Evolutionary conservation across 2,113 vertebrate genomes (phyloP).

Genomic region (Petaurus breviceps): DNA sequence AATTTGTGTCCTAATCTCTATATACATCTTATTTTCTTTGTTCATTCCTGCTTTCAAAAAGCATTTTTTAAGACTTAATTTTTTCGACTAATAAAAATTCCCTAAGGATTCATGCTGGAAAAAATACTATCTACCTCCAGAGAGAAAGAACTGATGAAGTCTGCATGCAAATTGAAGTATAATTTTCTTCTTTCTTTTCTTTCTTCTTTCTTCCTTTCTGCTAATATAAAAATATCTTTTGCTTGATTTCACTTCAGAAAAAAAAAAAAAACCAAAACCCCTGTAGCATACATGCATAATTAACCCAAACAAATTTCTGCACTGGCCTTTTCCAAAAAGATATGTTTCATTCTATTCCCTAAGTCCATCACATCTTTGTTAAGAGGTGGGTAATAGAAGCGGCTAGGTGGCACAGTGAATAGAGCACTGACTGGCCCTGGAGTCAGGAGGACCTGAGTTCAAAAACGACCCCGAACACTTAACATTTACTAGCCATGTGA

Average conservation of each 20-base stretch:
- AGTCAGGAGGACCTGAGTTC: too few species aligned
- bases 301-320: neutral
- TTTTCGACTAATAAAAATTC: neutral
- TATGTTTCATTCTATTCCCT: neutral
- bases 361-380: neutral
- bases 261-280: neutral
- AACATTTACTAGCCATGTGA: too few species aligned
- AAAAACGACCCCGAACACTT: too few species aligned
- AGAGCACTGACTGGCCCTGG: too few species aligned
- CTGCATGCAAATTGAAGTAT: neutral
- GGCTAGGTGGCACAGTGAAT: too few species aligned
- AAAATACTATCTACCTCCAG: neutral
- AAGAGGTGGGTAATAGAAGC: neutral
- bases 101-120: neutral
- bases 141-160: neutral
- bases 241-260: neutral
- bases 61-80: neutral
- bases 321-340: neutral
- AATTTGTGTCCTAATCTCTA: neutral
- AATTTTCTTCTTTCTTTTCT: neutral
- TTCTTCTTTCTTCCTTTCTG: neutral
- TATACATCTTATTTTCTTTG: neutral
- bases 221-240: neutral
- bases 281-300: neutral
- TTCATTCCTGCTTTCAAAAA: neutral